Evolutionary conservation across 2,113 vertebrate species (phyloP).

Genomic region (Colistium nudipinnis): DNA sequence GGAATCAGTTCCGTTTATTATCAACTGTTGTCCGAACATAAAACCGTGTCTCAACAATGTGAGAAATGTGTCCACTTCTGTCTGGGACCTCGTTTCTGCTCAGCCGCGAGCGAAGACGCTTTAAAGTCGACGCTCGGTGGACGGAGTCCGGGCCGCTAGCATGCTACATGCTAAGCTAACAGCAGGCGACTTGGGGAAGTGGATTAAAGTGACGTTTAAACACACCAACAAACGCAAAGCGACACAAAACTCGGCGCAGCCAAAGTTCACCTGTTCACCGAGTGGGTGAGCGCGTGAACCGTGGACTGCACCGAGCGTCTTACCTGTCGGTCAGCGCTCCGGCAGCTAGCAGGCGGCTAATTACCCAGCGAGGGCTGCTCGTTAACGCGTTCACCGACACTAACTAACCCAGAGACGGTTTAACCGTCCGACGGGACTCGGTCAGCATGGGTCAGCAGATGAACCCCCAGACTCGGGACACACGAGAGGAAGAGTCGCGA

Average conservation of each 20-base stretch:
- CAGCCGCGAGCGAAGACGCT: accelerated
- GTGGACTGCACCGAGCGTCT: not conserved
- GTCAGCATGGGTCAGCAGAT: not conserved
- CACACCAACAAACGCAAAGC: not conserved
- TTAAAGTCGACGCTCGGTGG: not conserved
- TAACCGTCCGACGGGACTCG: not conserved
- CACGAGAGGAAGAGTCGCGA: too few relatives aligned
- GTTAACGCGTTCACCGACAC: not conserved
- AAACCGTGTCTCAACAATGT: not conserved
- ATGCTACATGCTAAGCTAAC: slow-evolving; percentile 42
- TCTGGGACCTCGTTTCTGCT: accelerated
- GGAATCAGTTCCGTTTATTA: too few relatives aligned
- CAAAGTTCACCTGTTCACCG: not conserved
- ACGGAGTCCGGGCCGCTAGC: slow-evolving; percentile 32
- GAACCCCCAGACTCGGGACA: not conserved
- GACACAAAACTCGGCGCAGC: not conserved
- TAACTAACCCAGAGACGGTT: not conserved
- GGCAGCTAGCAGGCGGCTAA: slow-evolving; percentile 36
- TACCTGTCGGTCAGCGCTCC: slow-evolving; percentile 41
- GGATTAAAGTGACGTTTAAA: slow-evolving; percentile 29
- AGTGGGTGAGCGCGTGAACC: not conserved
- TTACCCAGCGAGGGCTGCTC: not conserved
- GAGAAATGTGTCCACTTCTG: not conserved
- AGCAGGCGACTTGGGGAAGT: slow-evolving; percentile 3
- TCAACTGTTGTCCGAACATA: not conserved